Percentiles rank a stretch among this genome's conserved stretches.
Evolutionary conservation across 2,888 invertebrate species (phyloP).

Genomic region (Petrolisthes manimaculis): DNA sequence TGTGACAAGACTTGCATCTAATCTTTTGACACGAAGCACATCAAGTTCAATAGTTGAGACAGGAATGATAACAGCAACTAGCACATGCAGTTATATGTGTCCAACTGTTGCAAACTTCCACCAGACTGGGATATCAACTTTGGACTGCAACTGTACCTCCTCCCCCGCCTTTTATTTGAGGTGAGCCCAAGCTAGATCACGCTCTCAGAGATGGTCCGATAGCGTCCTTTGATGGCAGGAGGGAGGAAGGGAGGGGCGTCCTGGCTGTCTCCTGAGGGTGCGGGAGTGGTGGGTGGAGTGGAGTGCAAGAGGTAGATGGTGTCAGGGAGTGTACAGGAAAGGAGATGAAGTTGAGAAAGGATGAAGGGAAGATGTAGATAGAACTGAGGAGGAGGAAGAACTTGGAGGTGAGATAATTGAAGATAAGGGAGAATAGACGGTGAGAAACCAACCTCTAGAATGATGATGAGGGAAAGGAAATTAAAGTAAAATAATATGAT

Average conservation of each 20-base stretch:
- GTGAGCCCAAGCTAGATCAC: neutral
- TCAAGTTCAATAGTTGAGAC: no score
- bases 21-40: no score
- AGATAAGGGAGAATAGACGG: neutral
- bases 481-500: neutral
- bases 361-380: neutral
- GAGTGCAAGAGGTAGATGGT: neutral
- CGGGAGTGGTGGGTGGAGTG: neutral
- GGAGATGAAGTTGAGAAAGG: neutral
- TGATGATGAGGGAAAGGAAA: neutral
- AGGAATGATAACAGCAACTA: no score
- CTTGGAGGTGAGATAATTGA: neutral
- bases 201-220: constrained; percentile 9
- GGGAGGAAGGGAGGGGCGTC: constrained; percentile 1
- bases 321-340: neutral
- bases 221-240: constrained; percentile 5
- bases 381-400: neutral
- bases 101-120: no score
- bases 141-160: no score
- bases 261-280: constrained; percentile 11
- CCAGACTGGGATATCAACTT: no score
- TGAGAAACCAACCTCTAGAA: neutral
- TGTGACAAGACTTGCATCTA: no score
- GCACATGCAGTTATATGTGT: no score
- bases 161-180: no score